Evolutionary conservation across 2,888 invertebrate species (phyloP).

Genomic region (Xanthia togata): DNA sequence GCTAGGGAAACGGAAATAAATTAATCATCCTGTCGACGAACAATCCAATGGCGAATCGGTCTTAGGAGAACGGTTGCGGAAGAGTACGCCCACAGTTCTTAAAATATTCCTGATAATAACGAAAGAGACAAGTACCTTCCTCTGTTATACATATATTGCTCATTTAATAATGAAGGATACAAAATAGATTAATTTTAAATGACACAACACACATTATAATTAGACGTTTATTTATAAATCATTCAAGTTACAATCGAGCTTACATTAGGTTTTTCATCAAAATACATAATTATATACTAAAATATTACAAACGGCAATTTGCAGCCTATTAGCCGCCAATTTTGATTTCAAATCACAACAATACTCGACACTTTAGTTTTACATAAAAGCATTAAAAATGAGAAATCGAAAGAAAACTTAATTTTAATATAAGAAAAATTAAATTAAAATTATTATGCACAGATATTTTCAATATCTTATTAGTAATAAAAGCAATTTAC

Average conservation of each 20-base stretch:
- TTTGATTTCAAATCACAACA: slow-evolving; percentile 43
- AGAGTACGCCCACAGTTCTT: too few species aligned
- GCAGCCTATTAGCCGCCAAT: slow-evolving; percentile 16
- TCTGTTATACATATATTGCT: too few species aligned
- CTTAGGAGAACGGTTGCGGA: too few species aligned
- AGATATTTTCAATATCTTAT: slow-evolving; percentile 69
- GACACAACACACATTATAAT: slow-evolving; percentile 42
- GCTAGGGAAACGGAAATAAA: too few species aligned
- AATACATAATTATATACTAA: slow-evolving; percentile 35
- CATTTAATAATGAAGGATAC: too few species aligned
- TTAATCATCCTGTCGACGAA: too few species aligned
- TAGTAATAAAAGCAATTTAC: slow-evolving; percentile 70
- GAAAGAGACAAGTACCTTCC: too few species aligned
- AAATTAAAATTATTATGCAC: slow-evolving; percentile 67
- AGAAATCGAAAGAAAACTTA: slow-evolving; percentile 43
- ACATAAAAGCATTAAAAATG: slow-evolving; percentile 56
- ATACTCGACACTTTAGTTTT: slow-evolving; percentile 35
- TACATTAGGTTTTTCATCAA: slow-evolving; percentile 48
- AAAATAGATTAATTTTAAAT: neutral
- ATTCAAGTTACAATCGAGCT: slow-evolving; percentile 60
- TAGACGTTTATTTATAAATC: slow-evolving; percentile 67
- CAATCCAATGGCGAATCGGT: too few species aligned
- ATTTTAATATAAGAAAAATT: slow-evolving; percentile 39
- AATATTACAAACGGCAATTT: slow-evolving; percentile 18
- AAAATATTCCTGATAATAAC: too few species aligned